Conservation (phyloP, 1,140 invertebrate species). For the Caenorhabditis inopinata region DNA sequence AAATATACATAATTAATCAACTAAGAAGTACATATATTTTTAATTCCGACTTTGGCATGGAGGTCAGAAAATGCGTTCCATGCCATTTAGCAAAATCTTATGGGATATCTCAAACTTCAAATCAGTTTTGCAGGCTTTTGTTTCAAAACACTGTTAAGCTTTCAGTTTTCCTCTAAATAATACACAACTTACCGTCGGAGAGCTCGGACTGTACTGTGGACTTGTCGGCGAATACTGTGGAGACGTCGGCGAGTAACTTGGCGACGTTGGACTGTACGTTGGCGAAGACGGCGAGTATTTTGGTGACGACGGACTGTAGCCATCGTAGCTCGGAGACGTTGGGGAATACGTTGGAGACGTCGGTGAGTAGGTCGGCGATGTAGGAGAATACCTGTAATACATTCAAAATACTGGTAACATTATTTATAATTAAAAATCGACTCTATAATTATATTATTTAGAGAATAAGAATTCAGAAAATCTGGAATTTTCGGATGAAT, state of each 20-base stretch:
- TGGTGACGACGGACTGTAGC: not conserved
- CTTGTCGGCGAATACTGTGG: slow-evolving; percentile 2
- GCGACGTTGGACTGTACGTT: not conserved
- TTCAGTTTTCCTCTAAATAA: no score
- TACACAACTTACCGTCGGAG: not conserved
- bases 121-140: no score
- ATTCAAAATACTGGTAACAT: no score
- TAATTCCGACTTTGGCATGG: no score
- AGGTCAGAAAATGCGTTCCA: no score
- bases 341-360: not conserved
- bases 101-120: no score
- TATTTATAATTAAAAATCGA: not conserved
- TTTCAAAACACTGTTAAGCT: no score
- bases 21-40: no score
- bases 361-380: not conserved
- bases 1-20: no score
- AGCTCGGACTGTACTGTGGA: not conserved
- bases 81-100: no score
- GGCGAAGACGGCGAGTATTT: slow-evolving; percentile 7
- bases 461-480: no score
- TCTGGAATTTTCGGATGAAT: no score
- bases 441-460: not conserved
- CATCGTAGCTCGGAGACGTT: not conserved
- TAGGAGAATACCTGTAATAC: not conserved
- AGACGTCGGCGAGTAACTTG: not conserved